phyloP scores from a whole-genome alignment of 2,797 vertebrate genomes.

The Myotis myotis region DNA sequence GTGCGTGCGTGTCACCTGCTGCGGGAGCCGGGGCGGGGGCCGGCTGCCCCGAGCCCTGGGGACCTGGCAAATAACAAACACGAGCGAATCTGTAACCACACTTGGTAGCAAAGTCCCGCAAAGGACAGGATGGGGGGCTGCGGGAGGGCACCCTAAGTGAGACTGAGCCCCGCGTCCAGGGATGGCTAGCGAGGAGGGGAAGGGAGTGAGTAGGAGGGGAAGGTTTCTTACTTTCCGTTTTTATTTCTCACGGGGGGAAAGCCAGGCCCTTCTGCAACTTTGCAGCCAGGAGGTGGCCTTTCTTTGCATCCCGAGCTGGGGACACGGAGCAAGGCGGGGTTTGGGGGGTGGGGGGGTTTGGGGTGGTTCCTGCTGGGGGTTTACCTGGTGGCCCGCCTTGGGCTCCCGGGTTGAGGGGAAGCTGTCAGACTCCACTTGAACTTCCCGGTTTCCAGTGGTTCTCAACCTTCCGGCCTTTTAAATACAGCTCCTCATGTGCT shows the following conservation, averaged over 20 bases:
- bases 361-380: background rate
- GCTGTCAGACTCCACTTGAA: background rate
- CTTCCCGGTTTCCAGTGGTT: background rate
- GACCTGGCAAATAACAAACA: background rate
- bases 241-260: background rate
- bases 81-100: background rate
- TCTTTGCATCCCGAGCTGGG: background rate
- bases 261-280: background rate
- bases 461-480: too few relatives aligned
- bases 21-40: background rate
- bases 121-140: background rate
- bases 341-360: background rate
- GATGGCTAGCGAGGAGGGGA: background rate
- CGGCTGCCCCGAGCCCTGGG: background rate
- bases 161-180: background rate
- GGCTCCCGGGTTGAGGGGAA: background rate
- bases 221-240: background rate
- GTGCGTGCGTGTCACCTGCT: background rate
- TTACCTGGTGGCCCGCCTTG: background rate
- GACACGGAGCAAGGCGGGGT: background rate
- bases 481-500: too few relatives aligned
- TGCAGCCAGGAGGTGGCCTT: background rate
- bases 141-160: too few relatives aligned
- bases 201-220: background rate
- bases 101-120: background rate